Evolutionary conservation across 2,113 vertebrate species (phyloP), one percentile per base, ranked within the genome.

Genomic region (Vireo altiloquus): DNA sequence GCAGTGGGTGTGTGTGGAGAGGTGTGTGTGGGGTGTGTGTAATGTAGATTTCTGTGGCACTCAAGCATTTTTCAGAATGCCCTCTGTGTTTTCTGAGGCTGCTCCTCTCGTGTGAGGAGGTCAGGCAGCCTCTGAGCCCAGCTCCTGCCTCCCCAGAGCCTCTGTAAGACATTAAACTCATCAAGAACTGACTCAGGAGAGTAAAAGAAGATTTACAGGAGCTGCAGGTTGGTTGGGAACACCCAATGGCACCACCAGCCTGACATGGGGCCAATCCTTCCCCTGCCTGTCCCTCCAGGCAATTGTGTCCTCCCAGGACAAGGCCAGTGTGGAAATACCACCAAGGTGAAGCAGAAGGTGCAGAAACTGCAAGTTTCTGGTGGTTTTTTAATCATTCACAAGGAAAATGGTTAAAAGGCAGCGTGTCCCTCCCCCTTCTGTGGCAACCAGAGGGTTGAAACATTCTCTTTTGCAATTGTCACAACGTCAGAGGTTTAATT

Each of bases 21-120:
- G 15, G 13, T 25, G 18, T 30, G 8, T 23, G 49, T 3, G 14
- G 40, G 11, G 40, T 23, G 49, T 3, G 14, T 28, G 13, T 35
- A n/a, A 44, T n/a, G n/a, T n/a, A n/a, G n/a, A n/a, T n/a, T n/a
- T 54, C 56, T 52, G 27, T 46, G 49, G 10, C 0, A 0, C 6
- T 40, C 10, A n/a, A 50, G n/a, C 30, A 24, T 53, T 52, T 70
- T 28, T 27, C 54, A 50, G 50, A 24, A 31, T 15, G 15, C 18
- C 42, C 50, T 40, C 53, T 85, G 33, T 35, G 13, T 37, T 56
- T 65, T 23, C 27, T 59, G 35, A n/a, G 37, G 33, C 42, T 42
- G 12, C 59, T 83, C 8, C 27, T 31, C 28, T 17, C 8, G 2
- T 22, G 39, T 24, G 25, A 23, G 28, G 7, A 72, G 39, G 40